Evolutionary conservation across 1,140 invertebrate species (phyloP).

Genomic region (Pentalonia nigronervosa): DNA sequence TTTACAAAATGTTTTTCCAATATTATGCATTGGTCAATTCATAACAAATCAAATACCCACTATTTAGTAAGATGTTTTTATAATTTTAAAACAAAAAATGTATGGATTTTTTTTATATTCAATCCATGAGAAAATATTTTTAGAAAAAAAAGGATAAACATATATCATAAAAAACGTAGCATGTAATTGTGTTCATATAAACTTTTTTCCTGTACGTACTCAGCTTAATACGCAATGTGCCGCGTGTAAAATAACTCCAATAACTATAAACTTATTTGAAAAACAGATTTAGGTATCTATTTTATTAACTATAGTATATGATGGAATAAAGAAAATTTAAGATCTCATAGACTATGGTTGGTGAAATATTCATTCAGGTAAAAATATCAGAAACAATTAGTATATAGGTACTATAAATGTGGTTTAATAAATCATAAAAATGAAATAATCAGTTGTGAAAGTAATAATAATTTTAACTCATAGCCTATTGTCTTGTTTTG

Average conservation of each 20-base stretch:
- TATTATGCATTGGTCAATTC: constrained; percentile 33
- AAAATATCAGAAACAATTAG: not conserved
- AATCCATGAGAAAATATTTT: not conserved
- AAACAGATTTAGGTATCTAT: not conserved
- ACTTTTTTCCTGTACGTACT: not conserved
- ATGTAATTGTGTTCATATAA: not conserved
- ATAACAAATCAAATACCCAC: constrained; percentile 8
- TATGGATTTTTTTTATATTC: not conserved
- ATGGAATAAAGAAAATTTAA: not conserved
- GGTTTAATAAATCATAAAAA: not conserved
- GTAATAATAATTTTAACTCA: not conserved
- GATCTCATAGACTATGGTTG: not conserved
- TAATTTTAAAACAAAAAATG: not conserved
- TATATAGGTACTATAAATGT: not conserved
- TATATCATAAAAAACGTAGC: not conserved
- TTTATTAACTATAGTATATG: not conserved
- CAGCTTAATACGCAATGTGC: not conserved
- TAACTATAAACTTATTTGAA: not conserved
- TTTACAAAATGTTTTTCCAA: constrained; percentile 47
- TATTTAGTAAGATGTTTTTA: not conserved
- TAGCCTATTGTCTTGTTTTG: not conserved
- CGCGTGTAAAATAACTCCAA: not conserved
- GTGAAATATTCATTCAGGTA: not conserved
- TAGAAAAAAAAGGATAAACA: not conserved
- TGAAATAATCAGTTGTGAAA: not conserved